Evolutionary conservation across 2,888 invertebrate species (phyloP), one percentile per base, ranked within the genome.

Genomic region (Maniola hyperantus): DNA sequence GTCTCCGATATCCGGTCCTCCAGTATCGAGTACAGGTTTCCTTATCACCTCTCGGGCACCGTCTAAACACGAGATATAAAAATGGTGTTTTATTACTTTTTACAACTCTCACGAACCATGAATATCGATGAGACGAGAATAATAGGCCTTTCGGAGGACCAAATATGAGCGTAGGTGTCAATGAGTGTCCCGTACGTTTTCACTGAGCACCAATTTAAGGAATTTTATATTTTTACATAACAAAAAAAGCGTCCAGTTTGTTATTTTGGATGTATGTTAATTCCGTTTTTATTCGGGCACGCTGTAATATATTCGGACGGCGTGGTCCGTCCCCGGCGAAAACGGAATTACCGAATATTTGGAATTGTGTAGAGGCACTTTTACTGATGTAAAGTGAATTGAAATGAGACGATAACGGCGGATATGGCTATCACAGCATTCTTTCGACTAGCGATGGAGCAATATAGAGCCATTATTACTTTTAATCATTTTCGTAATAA

Each of bases 11-110:
- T 92, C 92, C 92, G 92, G 92, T 89, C 89, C 82, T 84, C 72
- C 80, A 80, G 81, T 85, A 86, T 87, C 80, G 80, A 74, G 79
- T 87, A 86, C 91, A 88, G 88, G 91, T 91, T 91, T 88, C 80
- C 89, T 92, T 92, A 92, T 92, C 91, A 89, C 82, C 86, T 88
- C 87, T 85, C 88, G 83, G 79, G 82, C 85, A 83, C 89, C 87
- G 91, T 91, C 91, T 91, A 91, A 91, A 91, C 87, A 90, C 77
- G 80, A 85, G 84, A 89, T 89, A 90, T 91, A 91, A 91, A 91
- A 90, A 89, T 89, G 84, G 87, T 86, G 89, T 87, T 91, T 91
- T 92, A 92, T 91, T 86, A 77, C 86, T 74, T 85, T 90, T 90
- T 89, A 91, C 88, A 87, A 81, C 87, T 79, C 80, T 79, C 79